Percentiles rank a stretch among this genome's conserved stretches.
Evolutionary conservation across 2,113 vertebrate genomes (phyloP).

Genomic region (Eleginops maclovinus): DNA sequence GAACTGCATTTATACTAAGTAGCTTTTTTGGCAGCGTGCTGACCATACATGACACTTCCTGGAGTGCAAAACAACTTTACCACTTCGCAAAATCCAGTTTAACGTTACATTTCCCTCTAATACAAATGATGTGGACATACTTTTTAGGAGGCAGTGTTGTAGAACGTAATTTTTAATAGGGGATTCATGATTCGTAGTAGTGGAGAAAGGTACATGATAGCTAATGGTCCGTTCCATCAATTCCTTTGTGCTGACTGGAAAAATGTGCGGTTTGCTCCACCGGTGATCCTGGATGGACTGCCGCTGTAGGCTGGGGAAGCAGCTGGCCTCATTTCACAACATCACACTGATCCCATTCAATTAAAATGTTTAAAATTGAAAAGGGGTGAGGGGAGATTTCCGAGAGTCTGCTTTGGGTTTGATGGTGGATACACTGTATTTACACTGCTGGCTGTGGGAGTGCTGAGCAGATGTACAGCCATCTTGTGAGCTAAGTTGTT

Average conservation of each 20-base stretch:
- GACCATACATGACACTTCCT: too few species aligned
- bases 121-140: too few species aligned
- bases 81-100: too few species aligned
- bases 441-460: slow-evolving; percentile 24
- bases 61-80: too few species aligned
- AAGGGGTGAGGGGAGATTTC: background rate
- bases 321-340: slow-evolving; percentile 63
- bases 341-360: slow-evolving; percentile 54
- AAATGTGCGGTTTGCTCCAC: slow-evolving; percentile 1
- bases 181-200: too few species aligned
- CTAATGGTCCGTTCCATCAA: background rate
- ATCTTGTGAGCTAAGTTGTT: slow-evolving; percentile 53
- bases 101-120: too few species aligned
- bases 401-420: background rate
- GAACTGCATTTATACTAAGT: too few species aligned
- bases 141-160: too few species aligned
- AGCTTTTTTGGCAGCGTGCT: too few species aligned
- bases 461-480: slow-evolving; percentile 57
- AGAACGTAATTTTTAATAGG: too few species aligned
- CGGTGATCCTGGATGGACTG: slow-evolving; percentile 7
- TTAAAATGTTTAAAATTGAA: slow-evolving; percentile 45
- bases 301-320: slow-evolving; percentile 31
- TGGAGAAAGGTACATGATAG: background rate
- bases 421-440: slow-evolving; percentile 26
- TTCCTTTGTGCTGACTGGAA: background rate